These are phyloP conservation scores for Microtus oregoni DNA, from an alignment of 2,113 vertebrate genomes.

Conservation along the genomic window DNA sequence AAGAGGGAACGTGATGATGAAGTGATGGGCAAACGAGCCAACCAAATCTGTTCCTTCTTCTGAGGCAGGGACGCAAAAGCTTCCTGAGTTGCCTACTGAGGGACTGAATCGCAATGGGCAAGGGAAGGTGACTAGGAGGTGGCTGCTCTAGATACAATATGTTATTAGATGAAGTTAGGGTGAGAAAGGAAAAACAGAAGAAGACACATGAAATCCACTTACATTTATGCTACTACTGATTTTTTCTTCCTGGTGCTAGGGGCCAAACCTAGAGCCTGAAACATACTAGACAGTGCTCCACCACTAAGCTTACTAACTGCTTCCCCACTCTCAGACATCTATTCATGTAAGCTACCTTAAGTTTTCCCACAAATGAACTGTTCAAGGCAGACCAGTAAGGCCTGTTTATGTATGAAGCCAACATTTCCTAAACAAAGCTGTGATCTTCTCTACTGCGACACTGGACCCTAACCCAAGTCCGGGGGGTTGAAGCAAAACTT, in stretches of 20 bases:
- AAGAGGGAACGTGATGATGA: neutral
- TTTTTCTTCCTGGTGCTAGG: neutral
- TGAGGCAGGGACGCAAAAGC: neutral
- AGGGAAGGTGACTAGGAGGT: neutral
- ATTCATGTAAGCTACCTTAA: neutral
- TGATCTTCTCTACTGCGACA: neutral
- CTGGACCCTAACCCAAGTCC: neutral
- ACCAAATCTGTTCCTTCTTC: neutral
- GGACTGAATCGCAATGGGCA: neutral
- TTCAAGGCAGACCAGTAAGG: slow-evolving; percentile 44
- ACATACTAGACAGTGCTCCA: too few species aligned
- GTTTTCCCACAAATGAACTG: slow-evolving; percentile 1
- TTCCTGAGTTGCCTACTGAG: neutral
- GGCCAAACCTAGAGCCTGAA: neutral
- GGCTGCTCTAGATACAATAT: neutral
- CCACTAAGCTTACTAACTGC: too few species aligned
- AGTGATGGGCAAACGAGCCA: neutral
- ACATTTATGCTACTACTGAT: neutral
- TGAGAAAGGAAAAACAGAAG: neutral
- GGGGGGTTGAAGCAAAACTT: neutral
- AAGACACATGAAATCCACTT: neutral
- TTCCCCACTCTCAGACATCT: too few species aligned
- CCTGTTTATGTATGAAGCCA: slow-evolving; percentile 44
- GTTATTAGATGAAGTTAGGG: neutral
- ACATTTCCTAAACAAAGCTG: slow-evolving; percentile 5